A percentile compares a stretch with the other conserved stretches of the same genome.
Conservation (phyloP, 2,113 vertebrate species). For the Jacana jacana region DNA sequence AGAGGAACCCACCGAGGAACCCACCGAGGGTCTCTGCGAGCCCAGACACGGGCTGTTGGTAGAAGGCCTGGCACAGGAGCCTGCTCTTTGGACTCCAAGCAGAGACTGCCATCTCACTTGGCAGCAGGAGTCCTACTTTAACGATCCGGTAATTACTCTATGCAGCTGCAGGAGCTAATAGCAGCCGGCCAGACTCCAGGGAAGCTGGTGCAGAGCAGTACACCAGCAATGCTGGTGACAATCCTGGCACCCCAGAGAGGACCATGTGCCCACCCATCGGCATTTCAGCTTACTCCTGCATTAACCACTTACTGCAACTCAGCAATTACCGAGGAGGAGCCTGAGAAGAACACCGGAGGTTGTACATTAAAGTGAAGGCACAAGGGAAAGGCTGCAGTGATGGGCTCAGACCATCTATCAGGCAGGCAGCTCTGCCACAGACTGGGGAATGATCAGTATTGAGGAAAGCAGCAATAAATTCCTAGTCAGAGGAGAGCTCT, state of each 20-base stretch:
- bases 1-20: not conserved
- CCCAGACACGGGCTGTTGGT: not conserved
- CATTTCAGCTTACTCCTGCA: not conserved
- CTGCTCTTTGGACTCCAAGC: not conserved
- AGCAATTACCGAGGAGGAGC: not conserved
- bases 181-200: not conserved
- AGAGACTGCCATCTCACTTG: not conserved
- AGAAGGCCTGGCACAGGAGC: not conserved
- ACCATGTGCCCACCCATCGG: fast-evolving
- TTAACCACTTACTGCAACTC: not conserved
- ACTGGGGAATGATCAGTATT: not conserved
- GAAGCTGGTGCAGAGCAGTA: not conserved
- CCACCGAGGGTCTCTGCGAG: no score
- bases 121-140: not conserved
- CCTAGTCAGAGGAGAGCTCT: not conserved
- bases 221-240: fast-evolving
- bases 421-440: not conserved
- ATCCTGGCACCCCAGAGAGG: not conserved
- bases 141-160: not conserved
- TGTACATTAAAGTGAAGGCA: not conserved
- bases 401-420: not conserved
- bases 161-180: not conserved
- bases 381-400: not conserved
- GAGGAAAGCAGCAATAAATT: not conserved
- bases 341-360: not conserved